These are phyloP conservation scores for Neodon shergylaensis DNA, from an alignment of 2,113 vertebrate genomes.

Conservation along the genomic window DNA sequence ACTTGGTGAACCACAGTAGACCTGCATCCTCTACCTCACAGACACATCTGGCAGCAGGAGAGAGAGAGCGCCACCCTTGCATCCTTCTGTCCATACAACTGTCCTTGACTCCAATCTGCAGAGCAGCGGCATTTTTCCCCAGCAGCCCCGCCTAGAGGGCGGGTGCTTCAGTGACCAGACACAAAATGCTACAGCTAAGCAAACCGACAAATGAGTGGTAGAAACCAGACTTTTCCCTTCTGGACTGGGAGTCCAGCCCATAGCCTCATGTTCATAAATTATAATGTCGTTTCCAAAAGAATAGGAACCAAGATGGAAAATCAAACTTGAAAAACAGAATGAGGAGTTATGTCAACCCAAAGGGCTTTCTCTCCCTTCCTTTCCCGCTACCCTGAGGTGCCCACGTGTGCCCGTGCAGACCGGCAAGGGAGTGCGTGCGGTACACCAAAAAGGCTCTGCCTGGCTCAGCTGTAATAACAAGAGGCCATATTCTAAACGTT, in stretches of 20 bases:
- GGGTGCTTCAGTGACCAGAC: not conserved
- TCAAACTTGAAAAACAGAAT: not conserved
- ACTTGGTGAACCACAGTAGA: fast-evolving
- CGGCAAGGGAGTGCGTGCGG: not conserved
- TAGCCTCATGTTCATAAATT: fast-evolving
- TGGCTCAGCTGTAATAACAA: conserved; percentile 81
- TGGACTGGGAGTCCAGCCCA: not conserved
- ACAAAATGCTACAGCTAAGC: not conserved
- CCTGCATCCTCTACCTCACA: fast-evolving
- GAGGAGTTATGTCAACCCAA: fast-evolving
- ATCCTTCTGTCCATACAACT: fast-evolving
- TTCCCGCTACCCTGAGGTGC: fast-evolving
- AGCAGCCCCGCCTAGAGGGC: not conserved
- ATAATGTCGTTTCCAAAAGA: not conserved
- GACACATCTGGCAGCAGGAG: too few relatives aligned
- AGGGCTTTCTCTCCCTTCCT: not conserved
- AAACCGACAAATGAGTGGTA: not conserved
- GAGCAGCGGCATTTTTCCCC: fast-evolving
- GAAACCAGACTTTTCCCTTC: not conserved
- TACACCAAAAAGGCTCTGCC: not conserved
- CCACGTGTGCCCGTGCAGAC: not conserved
- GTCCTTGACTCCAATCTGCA: not conserved
- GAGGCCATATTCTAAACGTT: conserved; percentile 14
- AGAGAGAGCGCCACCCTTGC: fast-evolving
- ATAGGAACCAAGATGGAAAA: not conserved